Evolutionary conservation across 2,797 vertebrate genomes (phyloP).

Genomic region (Amniataba percoides): DNA sequence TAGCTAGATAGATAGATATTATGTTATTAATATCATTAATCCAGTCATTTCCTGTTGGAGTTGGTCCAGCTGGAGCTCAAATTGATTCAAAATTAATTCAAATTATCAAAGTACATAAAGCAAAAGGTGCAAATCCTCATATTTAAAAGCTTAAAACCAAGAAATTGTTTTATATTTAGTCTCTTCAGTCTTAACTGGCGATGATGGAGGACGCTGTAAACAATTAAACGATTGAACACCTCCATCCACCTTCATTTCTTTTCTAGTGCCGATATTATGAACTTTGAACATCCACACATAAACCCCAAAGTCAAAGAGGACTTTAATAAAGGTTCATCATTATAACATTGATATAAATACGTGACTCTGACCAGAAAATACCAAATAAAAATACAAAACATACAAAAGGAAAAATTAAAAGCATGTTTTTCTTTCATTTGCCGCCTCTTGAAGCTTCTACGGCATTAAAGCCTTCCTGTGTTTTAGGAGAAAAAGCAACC

Average conservation of each 20-base stretch:
- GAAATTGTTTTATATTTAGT: not conserved
- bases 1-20: no score
- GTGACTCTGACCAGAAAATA: conserved; percentile 71
- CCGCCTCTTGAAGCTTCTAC: conserved; percentile 34
- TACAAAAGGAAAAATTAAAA: conserved; percentile 69
- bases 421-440: conserved; percentile 39
- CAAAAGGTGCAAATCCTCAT: no score
- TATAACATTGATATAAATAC: conserved; percentile 79
- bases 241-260: not conserved
- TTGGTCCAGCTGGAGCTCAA: no score
- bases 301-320: conserved; percentile 60
- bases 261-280: not conserved
- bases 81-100: not conserved
- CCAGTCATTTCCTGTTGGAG: no score
- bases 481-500: conserved; percentile 41
- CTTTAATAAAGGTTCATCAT: conserved; percentile 78
- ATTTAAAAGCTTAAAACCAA: not conserved
- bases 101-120: not conserved
- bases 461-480: conserved; percentile 51
- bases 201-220: not conserved
- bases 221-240: not conserved
- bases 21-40: no score
- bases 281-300: conserved; percentile 19
- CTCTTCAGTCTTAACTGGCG: not conserved
- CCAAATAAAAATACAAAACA: conserved; percentile 80